A percentile compares a stretch with the other conserved stretches of the same genome.
These are phyloP conservation scores for Oreonectes daqikongensis DNA, from an alignment of 2,797 vertebrate species.

Conservation along the genomic window DNA sequence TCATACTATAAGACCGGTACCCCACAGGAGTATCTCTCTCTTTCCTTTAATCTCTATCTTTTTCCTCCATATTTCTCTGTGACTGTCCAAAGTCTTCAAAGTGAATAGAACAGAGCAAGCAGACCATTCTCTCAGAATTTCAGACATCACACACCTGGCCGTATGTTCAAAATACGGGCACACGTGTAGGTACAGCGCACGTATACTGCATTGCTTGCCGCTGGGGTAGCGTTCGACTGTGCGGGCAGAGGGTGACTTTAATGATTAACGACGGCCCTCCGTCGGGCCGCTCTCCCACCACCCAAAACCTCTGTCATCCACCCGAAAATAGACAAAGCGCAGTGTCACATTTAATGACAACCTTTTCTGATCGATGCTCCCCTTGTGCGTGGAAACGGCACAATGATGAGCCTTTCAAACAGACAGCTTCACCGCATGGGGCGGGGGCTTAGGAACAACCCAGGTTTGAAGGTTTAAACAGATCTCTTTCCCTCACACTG, in stretches of 20 bases:
- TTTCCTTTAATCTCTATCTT: conserved; percentile 30
- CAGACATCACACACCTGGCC: not conserved
- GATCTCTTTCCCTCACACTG: conserved; percentile 32
- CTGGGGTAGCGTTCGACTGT: not conserved
- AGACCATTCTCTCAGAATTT: conserved; percentile 16
- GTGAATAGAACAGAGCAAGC: conserved; percentile 30
- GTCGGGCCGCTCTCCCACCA: conserved; percentile 24
- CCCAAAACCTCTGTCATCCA: conserved; percentile 45
- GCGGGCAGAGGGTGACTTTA: conserved; percentile 17
- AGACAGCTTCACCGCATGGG: conserved; percentile 50
- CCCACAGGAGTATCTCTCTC: not conserved
- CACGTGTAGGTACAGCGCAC: not conserved
- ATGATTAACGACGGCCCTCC: conserved; percentile 51
- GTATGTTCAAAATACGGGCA: not conserved
- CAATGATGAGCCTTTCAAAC: conserved; percentile 50
- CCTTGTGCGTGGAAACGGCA: conserved; percentile 40
- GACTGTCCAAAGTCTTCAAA: conserved; percentile 28
- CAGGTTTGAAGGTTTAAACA: conserved; percentile 55
- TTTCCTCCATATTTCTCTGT: conserved; percentile 13
- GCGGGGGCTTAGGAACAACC: conserved; percentile 35
- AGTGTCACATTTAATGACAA: conserved; percentile 44
- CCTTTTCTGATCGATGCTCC: conserved; percentile 51
- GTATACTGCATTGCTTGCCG: not conserved
- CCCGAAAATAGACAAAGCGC: conserved; percentile 49
- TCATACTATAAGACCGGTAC: conserved; percentile 26